Evolutionary conservation across 2,113 vertebrate genomes (phyloP), one percentile per base, ranked within the genome.

Genomic region (Prinia subflava): DNA sequence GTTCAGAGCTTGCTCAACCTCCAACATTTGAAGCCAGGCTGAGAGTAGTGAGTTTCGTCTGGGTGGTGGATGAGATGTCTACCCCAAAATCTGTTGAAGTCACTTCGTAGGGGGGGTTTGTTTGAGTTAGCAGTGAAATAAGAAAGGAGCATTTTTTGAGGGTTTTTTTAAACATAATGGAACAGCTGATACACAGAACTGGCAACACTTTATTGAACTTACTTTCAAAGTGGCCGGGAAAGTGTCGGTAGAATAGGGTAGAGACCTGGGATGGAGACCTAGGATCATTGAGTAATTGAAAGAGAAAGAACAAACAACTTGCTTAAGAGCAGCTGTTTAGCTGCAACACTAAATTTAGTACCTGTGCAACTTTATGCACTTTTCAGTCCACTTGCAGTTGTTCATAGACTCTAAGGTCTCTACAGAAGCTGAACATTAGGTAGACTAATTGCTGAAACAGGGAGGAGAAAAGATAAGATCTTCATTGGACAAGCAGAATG

Each of bases 121-220:
- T 73, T 89, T 62, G 5, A 37, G 24, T 67, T 81, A 84, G 13
- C 50, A 74, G 18, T 63, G 33, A 46, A 73, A 81, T 63, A 46
- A 89, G 49, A 65, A 64, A 94, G 64, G 8, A 67, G 10, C 6
- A 10, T 53, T 79, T 11, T 49, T 52, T 53, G 37, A n/a, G 27
- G 7, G 0, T 0, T 15, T 52, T 30, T 70, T 49, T 30, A 39
- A 57, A 59, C 0, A 0, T 63, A 23, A 22, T 35, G 5, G 42
- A 63, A 50, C 13, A 59, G 56, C 35, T 82, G n/a, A 55, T 87
- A 33, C 41, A 55, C 37, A 75, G 53, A 70, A 59, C 33, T 47
- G 65, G 33, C 22, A 74, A 11, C 28, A 31, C 20, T 27, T 85
- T 10, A 30, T 13, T 83, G 35, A 83, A 63, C 9, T 84, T 50